A percentile compares a stretch with the other conserved stretches of the same genome.
Conservation (phyloP, 1,140 invertebrate species). For the Drosophila elegans region DNA sequence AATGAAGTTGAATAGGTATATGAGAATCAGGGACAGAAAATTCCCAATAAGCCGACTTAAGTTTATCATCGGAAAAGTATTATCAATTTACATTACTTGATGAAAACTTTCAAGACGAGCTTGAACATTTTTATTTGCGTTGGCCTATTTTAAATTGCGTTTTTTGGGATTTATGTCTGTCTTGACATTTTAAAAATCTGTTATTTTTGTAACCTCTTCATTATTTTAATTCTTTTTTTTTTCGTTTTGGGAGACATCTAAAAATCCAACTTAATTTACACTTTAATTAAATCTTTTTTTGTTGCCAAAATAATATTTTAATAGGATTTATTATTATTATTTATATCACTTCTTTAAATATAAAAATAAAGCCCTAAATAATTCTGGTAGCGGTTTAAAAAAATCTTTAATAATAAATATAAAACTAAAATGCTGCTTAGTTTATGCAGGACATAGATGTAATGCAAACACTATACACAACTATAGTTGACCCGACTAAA, state of each 20-base stretch:
- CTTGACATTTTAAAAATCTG: too few species aligned
- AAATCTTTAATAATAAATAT: not conserved
- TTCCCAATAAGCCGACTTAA: conserved; percentile 24
- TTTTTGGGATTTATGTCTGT: not conserved
- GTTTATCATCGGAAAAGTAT: not conserved
- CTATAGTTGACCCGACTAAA: conserved; percentile 37
- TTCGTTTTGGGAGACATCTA: too few species aligned
- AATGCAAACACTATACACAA: conserved; percentile 28
- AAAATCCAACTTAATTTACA: too few species aligned
- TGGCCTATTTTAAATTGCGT: not conserved
- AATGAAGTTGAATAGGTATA: not conserved
- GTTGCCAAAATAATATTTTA: too few species aligned
- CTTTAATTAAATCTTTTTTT: too few species aligned
- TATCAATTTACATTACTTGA: not conserved
- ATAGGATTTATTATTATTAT: not conserved
- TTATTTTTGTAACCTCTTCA: too few species aligned
- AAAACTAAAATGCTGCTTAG: too few species aligned
- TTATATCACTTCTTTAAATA: too few species aligned
- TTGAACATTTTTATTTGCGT: not conserved
- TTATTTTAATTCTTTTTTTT: not conserved
- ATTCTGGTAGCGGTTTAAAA: not conserved
- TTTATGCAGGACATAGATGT: not conserved
- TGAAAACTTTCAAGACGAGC: not conserved
- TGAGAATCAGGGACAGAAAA: conserved; percentile 2
- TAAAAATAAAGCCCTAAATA: not conserved